Base-by-base conservation (phyloP, 2,113 vertebrate species). In the Solea solea region DNA sequence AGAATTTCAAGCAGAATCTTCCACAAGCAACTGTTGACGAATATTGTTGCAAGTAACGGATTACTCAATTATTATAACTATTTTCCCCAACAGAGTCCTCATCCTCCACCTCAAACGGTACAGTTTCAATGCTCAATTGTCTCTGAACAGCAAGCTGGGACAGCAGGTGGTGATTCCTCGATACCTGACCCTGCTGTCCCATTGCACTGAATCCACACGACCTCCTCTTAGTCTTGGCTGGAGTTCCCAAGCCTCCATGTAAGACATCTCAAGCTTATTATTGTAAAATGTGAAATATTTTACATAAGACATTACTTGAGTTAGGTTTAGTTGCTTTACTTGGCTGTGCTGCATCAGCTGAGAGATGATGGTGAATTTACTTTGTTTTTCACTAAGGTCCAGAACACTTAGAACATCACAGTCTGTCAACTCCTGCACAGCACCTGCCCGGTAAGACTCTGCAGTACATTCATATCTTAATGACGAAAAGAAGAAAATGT, bases 91-190 rank as follows among this genome's bases (percentile, higher is more conserved):
- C 88, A 99, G 98, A 86, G 94, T 99, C 50, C 93, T 99, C 66
- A 99, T 99, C 86, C 96, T 99, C 72, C 98, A 99, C 86, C 93
- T 99, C 83, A 99, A 99, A 89, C 94, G 98, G 34, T 99, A 99
- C 76, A 98, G 97, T 90, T 99, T 97, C 89, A 98, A 98, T 49
- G 95, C 98, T 67, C 93, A 97, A 77, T 93, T 99, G 63, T 97
- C 98, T 51, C 92, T 98, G 65, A 99, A 98, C 87, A 98, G 96
- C 77, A 99, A 99, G 87, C 92, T 99, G 2, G 98, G 97, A 25
- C 98, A 98, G 84, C 97, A 98, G 89, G 96, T 99, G 67, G 88
- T 98, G 79, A 99, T 99, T 81, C 98, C 98, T 0, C 94, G 95
- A 80, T 98, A 95, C 83, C 89, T 99, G 83, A 98, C 96, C 1